Percentiles rank a stretch among this genome's conserved stretches.
These are phyloP conservation scores for Stenchaetothrips biformis DNA, from an alignment of 2,888 invertebrate genomes.

Conservation along the genomic window DNA sequence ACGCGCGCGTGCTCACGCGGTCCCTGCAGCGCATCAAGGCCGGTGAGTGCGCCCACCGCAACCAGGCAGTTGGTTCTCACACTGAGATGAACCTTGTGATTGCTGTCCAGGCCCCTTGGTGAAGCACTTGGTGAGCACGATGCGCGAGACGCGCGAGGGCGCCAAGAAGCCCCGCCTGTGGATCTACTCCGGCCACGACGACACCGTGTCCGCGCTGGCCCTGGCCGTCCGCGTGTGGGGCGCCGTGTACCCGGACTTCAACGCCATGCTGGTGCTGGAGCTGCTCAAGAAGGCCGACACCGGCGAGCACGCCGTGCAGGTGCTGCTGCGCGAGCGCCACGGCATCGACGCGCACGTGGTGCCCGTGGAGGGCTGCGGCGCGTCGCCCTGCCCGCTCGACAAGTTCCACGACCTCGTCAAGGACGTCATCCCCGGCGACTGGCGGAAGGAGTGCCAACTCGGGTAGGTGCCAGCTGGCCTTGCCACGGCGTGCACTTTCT, in stretches of 20 bases:
- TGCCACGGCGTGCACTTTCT: not conserved
- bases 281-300: slow-evolving; percentile 11
- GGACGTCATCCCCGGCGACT: slow-evolving; percentile 15
- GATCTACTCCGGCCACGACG: slow-evolving; percentile 17
- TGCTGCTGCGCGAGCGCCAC: slow-evolving; percentile 9
- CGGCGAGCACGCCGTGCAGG: slow-evolving; percentile 8
- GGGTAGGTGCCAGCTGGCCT: not conserved
- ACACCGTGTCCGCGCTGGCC: not conserved
- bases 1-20: not conserved
- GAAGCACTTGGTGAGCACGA: not conserved
- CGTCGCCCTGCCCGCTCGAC: not conserved
- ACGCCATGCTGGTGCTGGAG: slow-evolving; percentile 6
- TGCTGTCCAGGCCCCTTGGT: not conserved
- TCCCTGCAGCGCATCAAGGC: not conserved
- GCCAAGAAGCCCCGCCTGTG: not conserved
- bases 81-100: not conserved
- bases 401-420: slow-evolving; percentile 8
- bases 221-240: not conserved
- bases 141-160: not conserved
- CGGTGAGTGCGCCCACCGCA: not conserved
- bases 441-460: not conserved
- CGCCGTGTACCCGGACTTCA: slow-evolving; percentile 7
- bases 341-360: slow-evolving; percentile 12
- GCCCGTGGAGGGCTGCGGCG: not conserved
- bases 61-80: not conserved